phyloP scores from a whole-genome alignment of 2,797 vertebrate species.

The Pitangus sulphuratus region DNA sequence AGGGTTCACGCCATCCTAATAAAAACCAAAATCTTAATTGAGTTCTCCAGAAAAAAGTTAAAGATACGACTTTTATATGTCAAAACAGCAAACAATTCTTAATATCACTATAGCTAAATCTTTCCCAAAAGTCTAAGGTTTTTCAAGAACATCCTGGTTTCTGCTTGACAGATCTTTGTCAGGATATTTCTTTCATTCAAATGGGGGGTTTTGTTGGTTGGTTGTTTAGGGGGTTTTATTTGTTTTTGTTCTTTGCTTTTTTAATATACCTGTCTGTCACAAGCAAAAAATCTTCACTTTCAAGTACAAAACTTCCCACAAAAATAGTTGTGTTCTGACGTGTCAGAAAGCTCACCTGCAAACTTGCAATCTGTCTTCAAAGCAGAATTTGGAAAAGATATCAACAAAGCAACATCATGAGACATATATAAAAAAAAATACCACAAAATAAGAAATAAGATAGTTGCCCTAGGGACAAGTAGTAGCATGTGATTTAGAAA shows the following conservation, averaged over 20 bases:
- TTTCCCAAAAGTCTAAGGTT: neutral
- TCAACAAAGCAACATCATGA: neutral
- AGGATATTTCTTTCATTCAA: neutral
- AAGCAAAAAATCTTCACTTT: neutral
- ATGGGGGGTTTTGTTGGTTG: neutral
- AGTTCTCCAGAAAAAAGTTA: neutral
- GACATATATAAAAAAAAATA: neutral
- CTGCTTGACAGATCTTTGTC: neutral
- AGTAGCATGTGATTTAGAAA: neutral
- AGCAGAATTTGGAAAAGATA: neutral
- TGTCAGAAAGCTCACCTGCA: neutral
- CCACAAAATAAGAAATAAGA: neutral
- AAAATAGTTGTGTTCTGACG: neutral
- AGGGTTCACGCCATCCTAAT: constrained; percentile 60
- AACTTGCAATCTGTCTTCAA: neutral
- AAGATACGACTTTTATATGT: neutral
- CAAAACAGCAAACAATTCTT: neutral
- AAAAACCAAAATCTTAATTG: neutral
- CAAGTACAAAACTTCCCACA: neutral
- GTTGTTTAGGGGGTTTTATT: neutral
- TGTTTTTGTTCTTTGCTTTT: neutral
- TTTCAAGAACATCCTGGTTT: neutral
- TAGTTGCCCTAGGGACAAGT: neutral
- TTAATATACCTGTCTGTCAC: neutral
- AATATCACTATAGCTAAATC: neutral